These are phyloP conservation scores for Hypercompe scribonia DNA, from an alignment of 2,888 invertebrate species.

Conservation along the genomic window DNA sequence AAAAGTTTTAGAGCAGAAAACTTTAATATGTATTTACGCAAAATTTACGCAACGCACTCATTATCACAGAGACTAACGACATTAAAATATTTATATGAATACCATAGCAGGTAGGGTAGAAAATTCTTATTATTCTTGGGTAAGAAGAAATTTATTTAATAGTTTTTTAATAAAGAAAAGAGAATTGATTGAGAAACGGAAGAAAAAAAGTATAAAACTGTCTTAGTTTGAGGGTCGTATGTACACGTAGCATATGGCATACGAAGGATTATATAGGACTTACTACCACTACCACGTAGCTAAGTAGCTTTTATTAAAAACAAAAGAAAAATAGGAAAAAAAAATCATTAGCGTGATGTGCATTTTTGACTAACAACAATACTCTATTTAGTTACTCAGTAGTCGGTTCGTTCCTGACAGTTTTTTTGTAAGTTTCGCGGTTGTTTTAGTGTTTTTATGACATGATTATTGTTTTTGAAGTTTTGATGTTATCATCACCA, in stretches of 20 bases:
- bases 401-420: constrained; percentile 12
- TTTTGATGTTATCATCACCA: constrained; percentile 25
- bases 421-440: constrained; percentile 17
- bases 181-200: not conserved
- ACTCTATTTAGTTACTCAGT: not conserved
- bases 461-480: constrained; percentile 25
- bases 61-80: too few relatives aligned
- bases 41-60: not conserved
- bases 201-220: not conserved
- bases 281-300: too few relatives aligned
- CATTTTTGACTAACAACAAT: not conserved
- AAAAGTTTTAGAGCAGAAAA: too few relatives aligned
- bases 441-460: constrained; percentile 22
- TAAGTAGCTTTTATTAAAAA: too few relatives aligned
- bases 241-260: not conserved
- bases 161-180: not conserved
- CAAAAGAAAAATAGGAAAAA: not conserved
- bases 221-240: too few relatives aligned
- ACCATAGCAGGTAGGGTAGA: too few relatives aligned
- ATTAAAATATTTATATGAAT: too few relatives aligned
- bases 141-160: not conserved
- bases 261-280: too few relatives aligned
- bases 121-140: too few relatives aligned
- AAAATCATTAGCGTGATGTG: not conserved
- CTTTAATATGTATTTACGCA: not conserved